Conservation (phyloP, 2,113 vertebrate species). For the Uria lomvia region DNA sequence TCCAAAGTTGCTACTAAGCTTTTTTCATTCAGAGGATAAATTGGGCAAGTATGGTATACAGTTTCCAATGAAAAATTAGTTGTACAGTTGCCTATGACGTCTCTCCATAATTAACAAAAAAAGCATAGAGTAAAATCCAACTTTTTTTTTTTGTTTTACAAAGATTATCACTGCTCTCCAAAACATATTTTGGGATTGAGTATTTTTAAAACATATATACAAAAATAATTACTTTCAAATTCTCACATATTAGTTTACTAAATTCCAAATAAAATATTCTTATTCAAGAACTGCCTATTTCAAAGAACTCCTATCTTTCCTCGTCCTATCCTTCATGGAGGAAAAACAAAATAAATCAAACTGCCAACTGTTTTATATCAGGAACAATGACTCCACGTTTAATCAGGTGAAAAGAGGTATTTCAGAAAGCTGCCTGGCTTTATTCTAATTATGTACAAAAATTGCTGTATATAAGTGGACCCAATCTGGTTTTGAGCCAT, state of each 20-base stretch:
- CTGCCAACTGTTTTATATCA: background rate
- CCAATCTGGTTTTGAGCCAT: constrained; percentile 24
- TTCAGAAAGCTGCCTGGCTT: constrained; percentile 6
- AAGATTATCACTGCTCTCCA: background rate
- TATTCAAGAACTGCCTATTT: background rate
- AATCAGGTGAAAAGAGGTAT: constrained; percentile 6
- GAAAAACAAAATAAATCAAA: background rate
- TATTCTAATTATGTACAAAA: background rate
- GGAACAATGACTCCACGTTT: background rate
- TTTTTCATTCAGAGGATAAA: background rate
- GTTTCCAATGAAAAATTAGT: background rate
- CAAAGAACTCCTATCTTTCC: background rate
- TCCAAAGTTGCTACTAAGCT: background rate
- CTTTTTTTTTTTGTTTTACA: background rate
- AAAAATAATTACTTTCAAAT: background rate
- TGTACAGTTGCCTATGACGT: background rate
- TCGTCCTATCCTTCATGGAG: background rate
- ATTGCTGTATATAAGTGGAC: background rate
- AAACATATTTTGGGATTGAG: background rate
- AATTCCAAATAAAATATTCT: background rate
- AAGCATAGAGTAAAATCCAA: background rate
- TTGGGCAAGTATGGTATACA: fast-evolving
- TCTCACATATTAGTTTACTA: background rate
- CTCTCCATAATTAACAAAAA: background rate
- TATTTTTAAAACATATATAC: background rate